Percentiles rank a stretch among this genome's conserved stretches.
phyloP scores from a whole-genome alignment of 2,888 invertebrate species.

The Plebejus argus region DNA sequence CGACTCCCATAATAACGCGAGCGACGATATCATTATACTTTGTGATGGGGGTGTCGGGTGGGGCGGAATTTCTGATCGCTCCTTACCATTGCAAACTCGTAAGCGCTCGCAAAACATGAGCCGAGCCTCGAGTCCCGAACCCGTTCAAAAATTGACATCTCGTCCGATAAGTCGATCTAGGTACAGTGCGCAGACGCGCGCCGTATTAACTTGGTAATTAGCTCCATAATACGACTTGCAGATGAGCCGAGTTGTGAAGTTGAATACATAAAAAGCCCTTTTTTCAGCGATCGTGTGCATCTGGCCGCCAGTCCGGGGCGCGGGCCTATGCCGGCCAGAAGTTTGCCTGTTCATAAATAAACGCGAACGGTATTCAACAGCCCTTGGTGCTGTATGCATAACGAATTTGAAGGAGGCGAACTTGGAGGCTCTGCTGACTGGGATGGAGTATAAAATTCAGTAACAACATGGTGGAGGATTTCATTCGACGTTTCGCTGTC shows the following conservation, averaged over 20 bases:
- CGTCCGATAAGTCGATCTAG: constrained; percentile 46
- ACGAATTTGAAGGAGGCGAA: constrained; percentile 82
- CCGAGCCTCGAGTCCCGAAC: constrained; percentile 61
- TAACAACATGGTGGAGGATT: constrained; percentile 80
- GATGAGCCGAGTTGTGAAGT: constrained; percentile 88
- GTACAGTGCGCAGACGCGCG: constrained; percentile 77
- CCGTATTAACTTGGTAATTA: constrained; percentile 95
- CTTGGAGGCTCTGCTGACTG: constrained; percentile 80
- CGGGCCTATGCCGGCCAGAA: constrained; percentile 79
- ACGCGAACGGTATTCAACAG: constrained; percentile 82
- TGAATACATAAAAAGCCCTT: constrained; percentile 85
- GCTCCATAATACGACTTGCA: constrained; percentile 94
- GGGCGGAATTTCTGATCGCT: constrained; percentile 80
- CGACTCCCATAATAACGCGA: constrained; percentile 78
- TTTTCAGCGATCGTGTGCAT: constrained; percentile 82
- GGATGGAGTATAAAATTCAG: constrained; percentile 82
- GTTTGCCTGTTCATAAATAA: constrained; percentile 82
- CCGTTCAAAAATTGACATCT: constrained; percentile 46
- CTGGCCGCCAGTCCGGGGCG: constrained; percentile 51
- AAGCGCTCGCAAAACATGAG: constrained; percentile 55
- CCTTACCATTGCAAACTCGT: constrained; percentile 79
- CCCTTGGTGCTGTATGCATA: constrained; percentile 83
- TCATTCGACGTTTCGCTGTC: constrained; percentile 79
- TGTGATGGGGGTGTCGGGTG: constrained; percentile 80
- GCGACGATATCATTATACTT: constrained; percentile 82